Evolutionary conservation across 2,113 vertebrate genomes (phyloP), one percentile per base, ranked within the genome.

Genomic region (Corythoichthys intestinalis): DNA sequence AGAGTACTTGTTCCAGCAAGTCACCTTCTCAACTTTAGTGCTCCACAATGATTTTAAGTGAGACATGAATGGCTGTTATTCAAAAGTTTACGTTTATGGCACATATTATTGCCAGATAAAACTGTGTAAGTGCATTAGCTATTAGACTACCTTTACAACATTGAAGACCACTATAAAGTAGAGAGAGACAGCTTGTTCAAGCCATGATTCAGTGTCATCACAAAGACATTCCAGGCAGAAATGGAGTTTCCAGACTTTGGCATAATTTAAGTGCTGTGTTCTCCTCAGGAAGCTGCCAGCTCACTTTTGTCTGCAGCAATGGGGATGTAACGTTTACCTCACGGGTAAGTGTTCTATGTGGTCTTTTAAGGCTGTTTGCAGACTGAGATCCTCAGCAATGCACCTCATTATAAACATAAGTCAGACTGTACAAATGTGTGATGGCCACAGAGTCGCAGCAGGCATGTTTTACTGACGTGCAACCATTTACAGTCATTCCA

Each of bases 341-440:
- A 76, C 20, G 20, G 46, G 41, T 77, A 77, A 78, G 76, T 80
- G 76, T 79, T 71, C 68, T 75, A 47, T 72, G 81, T 79, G 70
- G 75, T 83, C 83, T 86, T 86, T 83, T 78, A 82, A 83, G 84
- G 85, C 66, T 1, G 38, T 48, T 67, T 60, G 75, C 69, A 78
- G 74, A 79, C 81, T 48, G 72, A 75, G 13, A 71, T 34, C 60
- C 34, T 68, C 49, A 44, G 66, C 20, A 60, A 72, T 47, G 74
- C 76, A 66, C 66, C 66, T 70, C 71, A 67, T 20, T 81, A 71
- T 88, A 87, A 89, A 90, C 86, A 86, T 0, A 71, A 82, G 82
- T 75, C 75, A 52, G 2, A 2, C 66, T 41, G 72, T 81, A 77
- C 79, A 77, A 53, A 85, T 85, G 78, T 67, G 67, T n/a, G 3